Percentiles rank a stretch among this genome's conserved stretches.
Conservation (phyloP, 2,888 invertebrate genomes). For the Yponomeuta cagnagella region DNA sequence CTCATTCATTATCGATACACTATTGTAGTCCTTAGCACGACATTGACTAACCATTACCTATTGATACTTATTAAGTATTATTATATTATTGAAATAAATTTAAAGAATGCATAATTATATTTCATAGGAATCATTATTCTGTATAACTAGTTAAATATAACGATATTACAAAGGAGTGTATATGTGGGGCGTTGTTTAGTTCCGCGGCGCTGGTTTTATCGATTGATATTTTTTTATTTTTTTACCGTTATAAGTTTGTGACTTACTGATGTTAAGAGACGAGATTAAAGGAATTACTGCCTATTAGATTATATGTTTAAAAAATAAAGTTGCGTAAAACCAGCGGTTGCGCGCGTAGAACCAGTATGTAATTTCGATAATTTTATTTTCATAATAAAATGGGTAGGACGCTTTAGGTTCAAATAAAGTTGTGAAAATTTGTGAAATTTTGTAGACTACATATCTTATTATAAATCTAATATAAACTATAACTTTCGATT, state of each 20-base stretch:
- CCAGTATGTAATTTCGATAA: slow-evolving; percentile 66
- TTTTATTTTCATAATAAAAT: slow-evolving; percentile 76
- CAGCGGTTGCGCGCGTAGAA: slow-evolving; percentile 66
- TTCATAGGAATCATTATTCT: slow-evolving; percentile 78
- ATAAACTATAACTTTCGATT: slow-evolving; percentile 75
- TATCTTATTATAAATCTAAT: slow-evolving; percentile 77
- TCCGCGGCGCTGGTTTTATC: slow-evolving; percentile 66
- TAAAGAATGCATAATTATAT: slow-evolving; percentile 77
- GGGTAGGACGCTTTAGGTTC: slow-evolving; percentile 75
- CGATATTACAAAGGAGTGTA: slow-evolving; percentile 66
- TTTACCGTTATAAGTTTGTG: slow-evolving; percentile 74
- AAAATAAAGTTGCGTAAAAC: slow-evolving; percentile 71
- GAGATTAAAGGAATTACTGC: slow-evolving; percentile 64
- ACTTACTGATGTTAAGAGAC: slow-evolving; percentile 67
- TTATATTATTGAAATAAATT: slow-evolving; percentile 74
- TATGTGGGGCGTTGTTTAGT: slow-evolving; percentile 48
- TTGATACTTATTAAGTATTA: slow-evolving; percentile 76
- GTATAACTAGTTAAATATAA: slow-evolving; percentile 77
- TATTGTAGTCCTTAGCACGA: slow-evolving; percentile 72
- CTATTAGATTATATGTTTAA: slow-evolving; percentile 75
- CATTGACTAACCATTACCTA: slow-evolving; percentile 76
- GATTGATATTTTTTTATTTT: slow-evolving; percentile 75
- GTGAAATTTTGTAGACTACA: slow-evolving; percentile 77
- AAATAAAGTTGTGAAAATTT: slow-evolving; percentile 76
- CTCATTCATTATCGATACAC: slow-evolving; percentile 67